phyloP scores from a whole-genome alignment of 2,888 invertebrate species.

The Nomada hirtipes region DNA sequence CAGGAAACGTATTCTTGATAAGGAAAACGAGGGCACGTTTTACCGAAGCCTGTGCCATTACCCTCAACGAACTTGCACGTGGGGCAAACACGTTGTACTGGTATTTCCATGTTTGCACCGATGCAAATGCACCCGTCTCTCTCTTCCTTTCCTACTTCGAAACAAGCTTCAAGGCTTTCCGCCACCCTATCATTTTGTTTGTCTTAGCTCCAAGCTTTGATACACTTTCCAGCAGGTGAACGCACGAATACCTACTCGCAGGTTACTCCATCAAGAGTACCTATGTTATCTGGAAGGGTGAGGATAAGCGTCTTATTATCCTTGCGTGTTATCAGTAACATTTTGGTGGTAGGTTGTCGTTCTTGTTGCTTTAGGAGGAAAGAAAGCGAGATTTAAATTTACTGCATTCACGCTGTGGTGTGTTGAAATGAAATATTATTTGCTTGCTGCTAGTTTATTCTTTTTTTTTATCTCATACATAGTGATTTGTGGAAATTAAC shows the following conservation, averaged over 20 bases:
- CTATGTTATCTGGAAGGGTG: constrained; percentile 34
- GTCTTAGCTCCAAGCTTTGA: constrained; percentile 42
- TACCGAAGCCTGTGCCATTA: constrained; percentile 31
- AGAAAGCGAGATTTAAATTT: constrained; percentile 36
- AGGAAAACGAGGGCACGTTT: constrained; percentile 9
- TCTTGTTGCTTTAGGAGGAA: not conserved
- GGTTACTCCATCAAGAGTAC: constrained; percentile 1
- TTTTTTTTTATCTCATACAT: not conserved
- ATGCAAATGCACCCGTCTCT: constrained; percentile 47
- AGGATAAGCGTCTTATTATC: constrained; percentile 56
- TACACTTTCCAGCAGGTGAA: constrained; percentile 29
- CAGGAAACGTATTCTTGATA: constrained; percentile 20
- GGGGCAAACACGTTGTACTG: constrained; percentile 52
- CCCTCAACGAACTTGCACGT: constrained; percentile 34
- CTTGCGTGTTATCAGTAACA: constrained; percentile 33
- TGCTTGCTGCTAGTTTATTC: not conserved
- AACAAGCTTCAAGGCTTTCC: constrained; percentile 45
- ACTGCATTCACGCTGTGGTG: too few species aligned
- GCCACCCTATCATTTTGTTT: constrained; percentile 46
- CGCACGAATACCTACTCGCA: not conserved
- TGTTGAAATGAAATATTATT: too few species aligned
- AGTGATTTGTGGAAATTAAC: not conserved
- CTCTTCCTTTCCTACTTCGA: constrained; percentile 46
- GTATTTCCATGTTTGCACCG: constrained; percentile 47
- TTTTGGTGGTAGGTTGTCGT: constrained; percentile 37